Conservation (phyloP, 2,113 vertebrate species). For the Chauna torquata region DNA sequence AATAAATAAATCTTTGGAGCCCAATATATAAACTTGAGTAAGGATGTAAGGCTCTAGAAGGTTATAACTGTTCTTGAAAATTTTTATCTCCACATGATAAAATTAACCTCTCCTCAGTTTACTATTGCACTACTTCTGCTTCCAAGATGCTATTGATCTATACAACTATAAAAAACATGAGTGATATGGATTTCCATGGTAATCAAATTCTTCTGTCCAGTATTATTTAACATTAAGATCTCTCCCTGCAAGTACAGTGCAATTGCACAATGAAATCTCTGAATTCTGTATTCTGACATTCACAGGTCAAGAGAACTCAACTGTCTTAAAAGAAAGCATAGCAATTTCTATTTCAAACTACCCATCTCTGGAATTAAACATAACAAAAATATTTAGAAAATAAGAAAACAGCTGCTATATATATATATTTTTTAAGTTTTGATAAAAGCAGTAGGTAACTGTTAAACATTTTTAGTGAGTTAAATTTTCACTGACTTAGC, state of each 20-base stretch:
- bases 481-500: background rate
- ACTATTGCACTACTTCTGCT: background rate
- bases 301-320: background rate
- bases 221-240: background rate
- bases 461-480: background rate
- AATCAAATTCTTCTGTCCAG: background rate
- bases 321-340: background rate
- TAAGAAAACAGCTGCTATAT: fast-evolving
- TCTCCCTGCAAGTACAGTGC: background rate
- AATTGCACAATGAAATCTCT: background rate
- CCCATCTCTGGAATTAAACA: background rate
- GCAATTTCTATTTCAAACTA: background rate
- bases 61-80: background rate
- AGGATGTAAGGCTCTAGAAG: background rate
- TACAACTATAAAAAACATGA: background rate
- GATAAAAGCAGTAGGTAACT: background rate
- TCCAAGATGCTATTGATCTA: background rate
- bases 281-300: background rate
- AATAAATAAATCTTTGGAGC: background rate
- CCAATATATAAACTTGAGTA: background rate
- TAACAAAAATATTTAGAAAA: background rate
- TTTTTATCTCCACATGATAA: background rate
- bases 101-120: background rate
- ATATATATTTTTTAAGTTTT: background rate
- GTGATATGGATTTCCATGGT: background rate